Percentiles rank a stretch among this genome's conserved stretches.
Evolutionary conservation across 1,140 invertebrate genomes (phyloP).

Genomic region (Drosophila kurseongensis): DNA sequence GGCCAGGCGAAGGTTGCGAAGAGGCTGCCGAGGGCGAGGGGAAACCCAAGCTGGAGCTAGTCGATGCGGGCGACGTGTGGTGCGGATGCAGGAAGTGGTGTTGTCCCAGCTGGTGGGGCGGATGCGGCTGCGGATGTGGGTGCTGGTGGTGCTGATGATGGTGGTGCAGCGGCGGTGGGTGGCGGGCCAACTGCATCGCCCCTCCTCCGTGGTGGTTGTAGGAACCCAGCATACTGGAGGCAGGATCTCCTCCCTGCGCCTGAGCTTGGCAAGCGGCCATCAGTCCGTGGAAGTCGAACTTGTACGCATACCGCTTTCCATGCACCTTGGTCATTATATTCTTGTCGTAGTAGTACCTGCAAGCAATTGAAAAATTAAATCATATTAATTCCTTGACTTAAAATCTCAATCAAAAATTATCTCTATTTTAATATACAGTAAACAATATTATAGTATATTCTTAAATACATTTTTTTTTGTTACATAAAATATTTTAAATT

Average conservation of each 20-base stretch:
- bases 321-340: slow-evolving; percentile 98
- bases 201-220: slow-evolving; percentile 67
- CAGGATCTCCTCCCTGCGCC: slow-evolving; percentile 85
- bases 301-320: slow-evolving; percentile 96
- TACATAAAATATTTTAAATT: too few species aligned
- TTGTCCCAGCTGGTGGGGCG: slow-evolving; percentile 37
- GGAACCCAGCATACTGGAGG: slow-evolving; percentile 74
- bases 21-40: slow-evolving; percentile 71
- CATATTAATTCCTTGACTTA: too few species aligned
- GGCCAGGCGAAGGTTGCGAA: slow-evolving; percentile 83
- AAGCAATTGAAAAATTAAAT: background rate
- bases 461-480: too few species aligned
- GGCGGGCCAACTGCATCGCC: slow-evolving; percentile 41
- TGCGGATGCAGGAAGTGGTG: slow-evolving; percentile 42
- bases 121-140: slow-evolving; percentile 28
- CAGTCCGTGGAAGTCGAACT: slow-evolving; percentile 95
- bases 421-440: too few species aligned
- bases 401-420: too few species aligned
- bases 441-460: too few species aligned
- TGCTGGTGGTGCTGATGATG: slow-evolving; percentile 71
- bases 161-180: slow-evolving; percentile 40
- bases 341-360: slow-evolving; percentile 99
- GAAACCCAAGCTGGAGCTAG: slow-evolving; percentile 77
- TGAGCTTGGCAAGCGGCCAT: slow-evolving; percentile 93
- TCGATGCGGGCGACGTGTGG: slow-evolving; percentile 60